phyloP scores from a whole-genome alignment of 2,797 vertebrate species.

The Scolopax rusticola region DNA sequence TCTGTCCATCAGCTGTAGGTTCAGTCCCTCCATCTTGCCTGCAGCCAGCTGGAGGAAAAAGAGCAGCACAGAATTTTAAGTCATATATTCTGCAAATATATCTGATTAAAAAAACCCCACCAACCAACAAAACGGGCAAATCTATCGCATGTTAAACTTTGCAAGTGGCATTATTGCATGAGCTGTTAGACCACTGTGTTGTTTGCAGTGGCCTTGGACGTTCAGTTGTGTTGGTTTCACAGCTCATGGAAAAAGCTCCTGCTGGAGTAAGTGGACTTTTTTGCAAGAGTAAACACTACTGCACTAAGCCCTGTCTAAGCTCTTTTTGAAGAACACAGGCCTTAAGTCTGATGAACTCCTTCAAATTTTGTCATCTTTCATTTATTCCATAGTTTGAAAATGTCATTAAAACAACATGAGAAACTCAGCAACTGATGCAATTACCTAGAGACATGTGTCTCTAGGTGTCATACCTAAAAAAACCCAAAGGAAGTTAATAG shows the following conservation, averaged over 20 bases:
- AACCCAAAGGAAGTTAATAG: neutral
- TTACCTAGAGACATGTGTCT: neutral
- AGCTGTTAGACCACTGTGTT: neutral
- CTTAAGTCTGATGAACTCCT: neutral
- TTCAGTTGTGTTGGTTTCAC: neutral
- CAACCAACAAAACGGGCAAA: neutral
- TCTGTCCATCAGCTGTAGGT: neutral
- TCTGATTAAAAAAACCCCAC: neutral
- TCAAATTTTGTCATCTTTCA: neutral
- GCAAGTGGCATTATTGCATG: accelerated
- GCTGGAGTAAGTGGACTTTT: neutral
- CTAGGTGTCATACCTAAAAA: neutral
- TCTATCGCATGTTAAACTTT: neutral
- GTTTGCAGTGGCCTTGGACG: neutral
- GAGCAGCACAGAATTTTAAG: neutral
- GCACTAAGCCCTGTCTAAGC: neutral
- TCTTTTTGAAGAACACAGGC: neutral
- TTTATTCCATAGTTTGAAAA: neutral
- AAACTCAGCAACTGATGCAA: neutral
- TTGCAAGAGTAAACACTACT: neutral
- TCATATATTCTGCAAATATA: neutral
- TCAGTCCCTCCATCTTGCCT: neutral
- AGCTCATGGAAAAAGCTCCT: neutral
- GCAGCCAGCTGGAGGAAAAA: neutral
- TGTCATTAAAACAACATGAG: neutral